A percentile compares a stretch with the other conserved stretches of the same genome.
Conservation (phyloP, 2,888 invertebrate genomes). For the Melanchra persicariae region DNA sequence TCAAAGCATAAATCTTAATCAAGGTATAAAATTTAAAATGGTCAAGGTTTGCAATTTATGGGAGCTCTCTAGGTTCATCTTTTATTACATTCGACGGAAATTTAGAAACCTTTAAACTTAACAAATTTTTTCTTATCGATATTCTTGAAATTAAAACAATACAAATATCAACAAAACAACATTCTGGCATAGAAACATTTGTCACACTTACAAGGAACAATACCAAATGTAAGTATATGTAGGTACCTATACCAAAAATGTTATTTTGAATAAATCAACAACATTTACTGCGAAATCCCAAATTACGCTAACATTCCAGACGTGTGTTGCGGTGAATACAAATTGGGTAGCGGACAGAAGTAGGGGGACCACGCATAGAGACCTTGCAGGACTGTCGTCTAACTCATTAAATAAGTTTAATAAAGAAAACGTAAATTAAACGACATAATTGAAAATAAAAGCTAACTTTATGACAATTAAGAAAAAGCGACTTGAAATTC, state of each 20-base stretch:
- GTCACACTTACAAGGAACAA: neutral
- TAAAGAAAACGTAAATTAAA: neutral
- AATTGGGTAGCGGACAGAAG: constrained; percentile 68
- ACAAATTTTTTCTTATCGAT: neutral
- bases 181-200: neutral
- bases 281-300: constrained; percentile 73
- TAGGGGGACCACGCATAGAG: constrained; percentile 37
- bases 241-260: constrained; percentile 32
- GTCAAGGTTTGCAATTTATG: too few species aligned
- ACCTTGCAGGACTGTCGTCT: neutral
- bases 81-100: neutral
- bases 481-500: too few species aligned
- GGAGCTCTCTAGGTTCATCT: neutral
- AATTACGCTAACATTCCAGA: constrained; percentile 79
- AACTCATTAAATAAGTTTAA: neutral
- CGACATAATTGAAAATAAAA: neutral
- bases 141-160: neutral
- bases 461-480: neutral
- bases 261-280: constrained; percentile 65
- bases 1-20: neutral
- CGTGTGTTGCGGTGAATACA: constrained; percentile 73
- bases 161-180: constrained; percentile 4
- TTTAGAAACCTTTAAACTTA: neutral
- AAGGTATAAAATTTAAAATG: too few species aligned
- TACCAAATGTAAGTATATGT: constrained; percentile 12